phyloP scores from a whole-genome alignment of 1,140 invertebrate species.

The Melitaea cinxia region DNA sequence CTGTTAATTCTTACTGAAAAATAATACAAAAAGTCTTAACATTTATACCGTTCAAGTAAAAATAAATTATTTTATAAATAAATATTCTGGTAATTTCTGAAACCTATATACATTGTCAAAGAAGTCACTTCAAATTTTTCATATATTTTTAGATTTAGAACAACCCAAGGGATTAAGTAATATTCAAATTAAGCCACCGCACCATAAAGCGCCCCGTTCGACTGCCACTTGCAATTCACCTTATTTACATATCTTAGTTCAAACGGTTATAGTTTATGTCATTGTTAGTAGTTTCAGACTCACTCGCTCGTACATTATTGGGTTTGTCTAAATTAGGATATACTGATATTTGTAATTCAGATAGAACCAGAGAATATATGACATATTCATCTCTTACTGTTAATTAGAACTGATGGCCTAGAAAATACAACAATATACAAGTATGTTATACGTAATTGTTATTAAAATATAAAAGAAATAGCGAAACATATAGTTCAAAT shows the following conservation, averaged over 20 bases:
- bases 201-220: slow-evolving; percentile 26
- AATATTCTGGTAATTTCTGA: neutral
- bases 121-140: neutral
- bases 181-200: slow-evolving; percentile 24
- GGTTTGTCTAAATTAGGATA: slow-evolving; percentile 16
- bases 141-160: neutral
- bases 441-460: too few species aligned
- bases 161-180: slow-evolving; percentile 16
- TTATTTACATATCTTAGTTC: slow-evolving; percentile 31
- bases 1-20: too few species aligned
- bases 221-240: slow-evolving; percentile 25
- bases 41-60: too few species aligned
- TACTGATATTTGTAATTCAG: slow-evolving; percentile 13
- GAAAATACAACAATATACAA: neutral
- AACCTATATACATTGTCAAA: too few species aligned
- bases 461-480: too few species aligned
- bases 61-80: neutral
- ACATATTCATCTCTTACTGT: neutral
- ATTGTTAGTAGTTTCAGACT: slow-evolving; percentile 17
- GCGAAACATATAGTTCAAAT: too few species aligned
- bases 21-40: too few species aligned
- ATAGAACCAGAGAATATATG: neutral
- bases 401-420: neutral
- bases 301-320: neutral
- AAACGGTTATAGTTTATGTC: slow-evolving; percentile 22